Percentiles rank a stretch among this genome's conserved stretches.
These are phyloP conservation scores for Xylocopa sonorina DNA, from an alignment of 1,140 invertebrate species.

Conservation along the genomic window DNA sequence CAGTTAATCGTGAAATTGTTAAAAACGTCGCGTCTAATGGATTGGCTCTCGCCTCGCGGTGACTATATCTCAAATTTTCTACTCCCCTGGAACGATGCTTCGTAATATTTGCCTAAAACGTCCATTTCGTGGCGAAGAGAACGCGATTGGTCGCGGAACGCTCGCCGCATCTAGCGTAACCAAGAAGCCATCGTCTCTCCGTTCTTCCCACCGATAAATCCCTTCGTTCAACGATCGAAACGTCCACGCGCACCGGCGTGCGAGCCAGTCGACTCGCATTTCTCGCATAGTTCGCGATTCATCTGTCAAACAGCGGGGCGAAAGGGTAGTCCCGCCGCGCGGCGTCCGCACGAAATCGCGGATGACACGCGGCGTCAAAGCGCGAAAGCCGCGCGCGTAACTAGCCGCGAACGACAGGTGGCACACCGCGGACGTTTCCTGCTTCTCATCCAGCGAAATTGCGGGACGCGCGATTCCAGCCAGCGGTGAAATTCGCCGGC, in stretches of 20 bases:
- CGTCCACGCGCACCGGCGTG: not conserved
- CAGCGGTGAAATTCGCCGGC: slow-evolving; percentile 47
- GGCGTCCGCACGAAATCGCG: slow-evolving; percentile 69
- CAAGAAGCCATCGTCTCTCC: not conserved
- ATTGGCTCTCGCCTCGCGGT: too few species aligned
- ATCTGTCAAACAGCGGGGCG: not conserved
- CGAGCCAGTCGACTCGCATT: not conserved
- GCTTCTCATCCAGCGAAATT: slow-evolving; percentile 65
- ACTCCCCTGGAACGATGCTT: too few species aligned
- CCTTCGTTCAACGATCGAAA: not conserved
- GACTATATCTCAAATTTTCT: too few species aligned
- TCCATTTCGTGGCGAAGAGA: not conserved
- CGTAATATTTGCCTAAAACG: not conserved
- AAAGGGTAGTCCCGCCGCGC: not conserved
- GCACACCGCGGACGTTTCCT: slow-evolving; percentile 47
- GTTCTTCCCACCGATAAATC: not conserved
- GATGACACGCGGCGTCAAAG: slow-evolving; percentile 75
- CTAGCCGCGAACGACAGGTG: slow-evolving; percentile 59
- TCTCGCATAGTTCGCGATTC: slow-evolving; percentile 19
- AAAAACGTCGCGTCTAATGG: too few species aligned
- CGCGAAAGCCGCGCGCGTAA: slow-evolving; percentile 68
- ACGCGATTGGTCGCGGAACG: not conserved
- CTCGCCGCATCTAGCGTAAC: not conserved
- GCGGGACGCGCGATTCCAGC: slow-evolving; percentile 41
- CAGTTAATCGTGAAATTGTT: too few species aligned